These are phyloP conservation scores for Aldrovandia affinis DNA, from an alignment of 2,797 vertebrate genomes.

Conservation along the genomic window DNA sequence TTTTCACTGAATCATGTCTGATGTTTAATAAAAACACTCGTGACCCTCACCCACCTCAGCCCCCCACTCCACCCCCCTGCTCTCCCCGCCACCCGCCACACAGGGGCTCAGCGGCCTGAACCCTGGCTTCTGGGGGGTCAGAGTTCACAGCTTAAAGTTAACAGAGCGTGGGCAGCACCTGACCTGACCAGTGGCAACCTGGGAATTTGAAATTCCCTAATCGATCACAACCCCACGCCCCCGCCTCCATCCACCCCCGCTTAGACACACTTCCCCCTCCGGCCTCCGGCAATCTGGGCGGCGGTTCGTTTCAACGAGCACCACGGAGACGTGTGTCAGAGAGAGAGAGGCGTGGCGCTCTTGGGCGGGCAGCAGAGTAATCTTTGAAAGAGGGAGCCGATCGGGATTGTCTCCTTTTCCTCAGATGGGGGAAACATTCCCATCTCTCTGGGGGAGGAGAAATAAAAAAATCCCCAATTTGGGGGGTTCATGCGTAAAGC, in stretches of 20 bases:
- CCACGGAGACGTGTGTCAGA: not conserved
- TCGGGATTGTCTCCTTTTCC: not conserved
- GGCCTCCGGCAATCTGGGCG: constrained; percentile 22
- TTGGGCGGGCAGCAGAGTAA: not conserved
- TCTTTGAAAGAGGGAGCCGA: not conserved
- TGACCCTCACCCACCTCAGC: constrained; percentile 57
- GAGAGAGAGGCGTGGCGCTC: not conserved
- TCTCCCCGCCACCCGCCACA: constrained; percentile 45
- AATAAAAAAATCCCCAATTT: not conserved
- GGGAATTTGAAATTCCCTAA: constrained; percentile 43
- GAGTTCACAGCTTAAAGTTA: constrained; percentile 63
- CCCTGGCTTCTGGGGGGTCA: constrained; percentile 51
- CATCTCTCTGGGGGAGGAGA: not conserved
- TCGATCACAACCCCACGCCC: constrained; percentile 53
- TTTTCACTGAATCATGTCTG: constrained; percentile 65
- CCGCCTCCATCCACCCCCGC: not conserved
- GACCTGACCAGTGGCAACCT: constrained; percentile 56
- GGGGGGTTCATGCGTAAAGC: not conserved
- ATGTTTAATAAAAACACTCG: constrained; percentile 72
- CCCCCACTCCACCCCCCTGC: not conserved
- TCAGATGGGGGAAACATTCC: not conserved
- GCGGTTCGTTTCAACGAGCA: constrained; percentile 9
- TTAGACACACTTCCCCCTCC: constrained; percentile 11
- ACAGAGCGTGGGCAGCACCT: constrained; percentile 56
- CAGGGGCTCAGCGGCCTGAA: constrained; percentile 44